A percentile compares a stretch with the other conserved stretches of the same genome.
Conservation (phyloP, 2,113 vertebrate species). For the Acrocephalus arundinaceus region DNA sequence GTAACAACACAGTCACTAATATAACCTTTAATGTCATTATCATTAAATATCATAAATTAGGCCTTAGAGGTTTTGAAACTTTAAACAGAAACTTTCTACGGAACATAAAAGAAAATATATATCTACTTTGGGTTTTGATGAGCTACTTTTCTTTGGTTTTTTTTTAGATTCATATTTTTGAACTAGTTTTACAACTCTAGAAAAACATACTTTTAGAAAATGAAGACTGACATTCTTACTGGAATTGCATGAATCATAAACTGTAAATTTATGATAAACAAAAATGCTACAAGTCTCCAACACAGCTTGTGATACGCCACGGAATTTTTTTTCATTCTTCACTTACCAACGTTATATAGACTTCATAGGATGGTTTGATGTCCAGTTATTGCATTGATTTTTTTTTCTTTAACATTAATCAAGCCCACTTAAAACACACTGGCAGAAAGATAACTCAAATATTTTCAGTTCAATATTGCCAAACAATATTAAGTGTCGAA, state of each 20-base stretch:
- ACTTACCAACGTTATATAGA: neutral
- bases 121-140: neutral
- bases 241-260: neutral
- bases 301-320: neutral
- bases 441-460: neutral
- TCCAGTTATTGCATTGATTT: neutral
- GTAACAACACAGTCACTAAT: neutral
- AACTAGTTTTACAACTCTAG: neutral
- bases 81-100: neutral
- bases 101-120: neutral
- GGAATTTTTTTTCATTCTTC: neutral
- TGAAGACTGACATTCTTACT: neutral
- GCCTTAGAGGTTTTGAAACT: neutral
- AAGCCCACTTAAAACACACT: neutral
- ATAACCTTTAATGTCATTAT: neutral
- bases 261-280: neutral
- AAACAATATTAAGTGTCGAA: neutral
- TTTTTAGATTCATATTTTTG: neutral
- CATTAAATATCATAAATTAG: neutral
- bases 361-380: neutral
- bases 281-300: neutral
- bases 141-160: accelerated
- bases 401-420: neutral
- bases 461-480: neutral
- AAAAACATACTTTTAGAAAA: neutral